These are phyloP conservation scores for Dipus sagitta DNA, from an alignment of 2,797 vertebrate genomes.

Conservation along the genomic window DNA sequence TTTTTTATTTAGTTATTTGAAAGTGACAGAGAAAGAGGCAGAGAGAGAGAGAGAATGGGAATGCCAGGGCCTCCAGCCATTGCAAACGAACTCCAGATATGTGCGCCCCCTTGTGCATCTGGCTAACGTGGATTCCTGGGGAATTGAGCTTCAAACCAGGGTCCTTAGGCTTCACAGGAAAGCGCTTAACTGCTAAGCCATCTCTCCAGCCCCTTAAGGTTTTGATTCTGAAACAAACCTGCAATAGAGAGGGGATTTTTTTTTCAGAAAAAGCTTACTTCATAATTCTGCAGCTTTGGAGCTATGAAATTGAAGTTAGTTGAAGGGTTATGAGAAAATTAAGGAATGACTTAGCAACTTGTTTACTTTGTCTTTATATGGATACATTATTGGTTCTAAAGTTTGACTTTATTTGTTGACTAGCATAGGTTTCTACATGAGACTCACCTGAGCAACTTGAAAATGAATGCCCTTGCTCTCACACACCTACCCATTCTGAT, in stretches of 20 bases:
- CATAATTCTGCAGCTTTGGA: background rate
- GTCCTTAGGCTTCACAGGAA: too few relatives aligned
- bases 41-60: too few relatives aligned
- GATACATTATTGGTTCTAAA: background rate
- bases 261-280: background rate
- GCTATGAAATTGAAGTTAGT: background rate
- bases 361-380: constrained; percentile 50
- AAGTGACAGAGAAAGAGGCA: too few relatives aligned
- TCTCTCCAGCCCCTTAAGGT: background rate
- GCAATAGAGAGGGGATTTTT: background rate
- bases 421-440: constrained; percentile 23
- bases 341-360: constrained; percentile 20
- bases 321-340: background rate
- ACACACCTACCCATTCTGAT: background rate
- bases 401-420: constrained; percentile 30
- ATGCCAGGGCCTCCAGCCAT: too few relatives aligned
- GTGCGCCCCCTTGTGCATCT: too few relatives aligned
- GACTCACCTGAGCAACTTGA: constrained; percentile 4
- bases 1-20: too few relatives aligned
- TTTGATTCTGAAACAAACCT: constrained; percentile 59
- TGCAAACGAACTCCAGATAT: too few relatives aligned
- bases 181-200: too few relatives aligned
- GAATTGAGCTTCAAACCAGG: too few relatives aligned
- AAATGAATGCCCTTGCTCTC: background rate
- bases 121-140: too few relatives aligned